Base-by-base conservation (phyloP, 1,140 invertebrate genomes). In the Elymnias hypermnestra region DNA sequence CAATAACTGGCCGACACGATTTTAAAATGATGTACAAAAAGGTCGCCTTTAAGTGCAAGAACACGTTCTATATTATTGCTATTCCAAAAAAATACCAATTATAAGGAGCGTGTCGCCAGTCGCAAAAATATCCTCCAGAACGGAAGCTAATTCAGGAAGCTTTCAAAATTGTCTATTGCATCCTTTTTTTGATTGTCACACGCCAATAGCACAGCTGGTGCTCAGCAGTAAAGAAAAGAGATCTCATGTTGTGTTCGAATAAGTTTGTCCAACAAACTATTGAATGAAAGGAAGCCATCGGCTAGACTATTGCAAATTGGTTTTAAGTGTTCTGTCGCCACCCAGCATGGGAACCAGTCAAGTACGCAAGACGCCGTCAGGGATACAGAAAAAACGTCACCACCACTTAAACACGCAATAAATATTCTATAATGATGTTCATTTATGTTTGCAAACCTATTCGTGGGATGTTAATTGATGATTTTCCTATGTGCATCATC, bases 291-390 rank as follows among this genome's bases (percentile, higher is more conserved):
- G 70, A 72, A 76, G 57, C 55, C 21, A 50, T 28, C 43, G 77
- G 65, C 77, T 73, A 82, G 77, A 82, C 79, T 57, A 49, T 72
- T 78, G 81, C 81, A 76, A 82, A 81, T 81, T 78, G 68, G 48
- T 53, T 63, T 64, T 68, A 61, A 84, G 75, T 81, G 72, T 58
- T 71, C 57, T 74, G 81, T 82, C 81, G 81, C 81, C 81, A 83
- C 79, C 79, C 79, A 73, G 74, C 71, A 79, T 82, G 81, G 75
- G 81, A 82, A 84, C 69, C 10, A 40, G 25, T 79, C 63, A 72
- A 83, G 74, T 79, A 75, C 57, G 26, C 14, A 9, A 37, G 71
- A 57, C 65, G 65, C 61, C 60, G 49, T 42, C 46, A 49, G 28
- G 23, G 28, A 36, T 44, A 33, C 28, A 53, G 44, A 65, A 67